Conservation (phyloP, 2,797 vertebrate genomes). For the Hippoglossus hippoglossus region DNA sequence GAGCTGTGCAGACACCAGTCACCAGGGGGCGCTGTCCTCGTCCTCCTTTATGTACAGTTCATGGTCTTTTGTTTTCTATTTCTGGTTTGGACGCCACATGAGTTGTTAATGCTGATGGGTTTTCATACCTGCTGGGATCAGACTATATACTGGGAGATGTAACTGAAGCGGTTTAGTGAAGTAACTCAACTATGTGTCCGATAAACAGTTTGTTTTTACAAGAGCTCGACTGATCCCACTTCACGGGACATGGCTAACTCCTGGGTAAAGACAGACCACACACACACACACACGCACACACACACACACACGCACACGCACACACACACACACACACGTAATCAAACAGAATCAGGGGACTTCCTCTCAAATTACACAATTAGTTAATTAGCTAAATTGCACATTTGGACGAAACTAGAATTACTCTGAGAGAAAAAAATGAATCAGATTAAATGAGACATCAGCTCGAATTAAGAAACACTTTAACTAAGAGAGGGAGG, state of each 20-base stretch:
- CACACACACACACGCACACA: no score
- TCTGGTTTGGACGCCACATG: no score
- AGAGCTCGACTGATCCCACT: background rate
- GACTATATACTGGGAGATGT: background rate
- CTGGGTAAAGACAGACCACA: slow-evolving; percentile 4
- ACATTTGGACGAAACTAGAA: slow-evolving; percentile 50
- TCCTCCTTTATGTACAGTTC: no score
- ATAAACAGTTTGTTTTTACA: background rate
- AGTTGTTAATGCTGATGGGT: background rate
- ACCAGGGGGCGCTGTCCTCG: no score
- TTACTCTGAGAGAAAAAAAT: background rate
- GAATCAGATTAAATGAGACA: slow-evolving; percentile 61
- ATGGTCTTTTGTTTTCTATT: no score
- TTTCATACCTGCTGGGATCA: slow-evolving; percentile 4
- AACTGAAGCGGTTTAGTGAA: background rate
- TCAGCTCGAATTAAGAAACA: slow-evolving; percentile 67
- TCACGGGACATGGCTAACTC: slow-evolving; percentile 7
- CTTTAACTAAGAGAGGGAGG: slow-evolving; percentile 45
- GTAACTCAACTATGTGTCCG: background rate
- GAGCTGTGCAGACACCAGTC: no score
- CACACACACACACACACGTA: slow-evolving; percentile 9
- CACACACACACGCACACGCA: background rate
- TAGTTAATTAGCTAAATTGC: slow-evolving; percentile 49
- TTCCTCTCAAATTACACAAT: slow-evolving; percentile 39
- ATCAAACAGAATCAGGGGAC: slow-evolving; percentile 12